phyloP scores from a whole-genome alignment of 2,113 vertebrate species.

The Labeo catla region DNA sequence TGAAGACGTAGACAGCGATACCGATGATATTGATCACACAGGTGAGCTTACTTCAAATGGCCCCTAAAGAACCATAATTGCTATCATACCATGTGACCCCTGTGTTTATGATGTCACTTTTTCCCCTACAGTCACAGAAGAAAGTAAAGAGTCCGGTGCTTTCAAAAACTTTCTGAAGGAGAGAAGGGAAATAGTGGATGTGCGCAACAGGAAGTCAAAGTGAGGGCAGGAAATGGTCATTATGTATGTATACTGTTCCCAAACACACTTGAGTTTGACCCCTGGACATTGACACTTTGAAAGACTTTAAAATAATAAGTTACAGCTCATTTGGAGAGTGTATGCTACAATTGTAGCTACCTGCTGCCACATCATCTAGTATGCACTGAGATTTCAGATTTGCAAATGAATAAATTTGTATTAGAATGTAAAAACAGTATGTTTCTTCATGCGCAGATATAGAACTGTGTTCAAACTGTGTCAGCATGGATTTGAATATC shows the following conservation, averaged over 20 bases:
- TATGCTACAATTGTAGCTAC: too few relatives aligned
- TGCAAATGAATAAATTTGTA: neutral
- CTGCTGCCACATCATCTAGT: neutral
- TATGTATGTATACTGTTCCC: neutral
- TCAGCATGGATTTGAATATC: neutral
- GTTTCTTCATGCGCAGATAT: neutral
- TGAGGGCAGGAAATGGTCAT: constrained; percentile 9
- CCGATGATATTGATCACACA: constrained; percentile 91
- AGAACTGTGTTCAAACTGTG: neutral
- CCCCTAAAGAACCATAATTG: neutral
- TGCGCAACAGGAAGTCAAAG: constrained; percentile 70
- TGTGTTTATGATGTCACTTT: neutral
- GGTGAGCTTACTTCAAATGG: constrained; percentile 72
- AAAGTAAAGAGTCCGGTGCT: constrained; percentile 84
- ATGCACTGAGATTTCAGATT: neutral
- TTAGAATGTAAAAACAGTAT: neutral
- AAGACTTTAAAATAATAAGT: neutral
- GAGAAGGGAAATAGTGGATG: constrained; percentile 77
- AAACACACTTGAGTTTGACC: constrained; percentile 17
- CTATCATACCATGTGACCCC: neutral
- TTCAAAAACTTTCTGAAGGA: constrained; percentile 89
- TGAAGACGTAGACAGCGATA: constrained; percentile 85
- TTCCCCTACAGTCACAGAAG: constrained; percentile 80
- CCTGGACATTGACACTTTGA: constrained; percentile 32
- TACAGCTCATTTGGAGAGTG: too few relatives aligned